phyloP scores from a whole-genome alignment of 2,888 invertebrate genomes.

The Gari tellinella region DNA sequence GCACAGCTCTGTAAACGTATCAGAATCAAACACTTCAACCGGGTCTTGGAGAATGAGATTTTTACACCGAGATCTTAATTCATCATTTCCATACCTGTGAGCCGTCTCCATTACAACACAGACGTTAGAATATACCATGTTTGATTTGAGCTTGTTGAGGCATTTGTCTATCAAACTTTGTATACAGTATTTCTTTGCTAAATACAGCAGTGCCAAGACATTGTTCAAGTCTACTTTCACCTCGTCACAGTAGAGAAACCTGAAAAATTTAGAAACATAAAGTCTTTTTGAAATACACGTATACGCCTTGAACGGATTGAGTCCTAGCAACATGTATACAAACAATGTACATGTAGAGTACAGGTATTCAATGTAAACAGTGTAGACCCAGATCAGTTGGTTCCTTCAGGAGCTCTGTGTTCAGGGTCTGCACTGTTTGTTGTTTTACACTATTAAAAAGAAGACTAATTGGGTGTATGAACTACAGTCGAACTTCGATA shows the following conservation, averaged over 20 bases:
- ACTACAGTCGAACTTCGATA: too few species aligned
- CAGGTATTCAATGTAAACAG: too few species aligned
- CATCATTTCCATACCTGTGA: slow-evolving; percentile 49
- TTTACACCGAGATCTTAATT: slow-evolving; percentile 53
- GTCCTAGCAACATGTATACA: too few species aligned
- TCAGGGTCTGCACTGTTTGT: too few species aligned
- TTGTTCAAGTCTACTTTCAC: slow-evolving; percentile 43
- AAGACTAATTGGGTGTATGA: too few species aligned
- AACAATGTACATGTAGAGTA: too few species aligned
- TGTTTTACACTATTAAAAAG: too few species aligned
- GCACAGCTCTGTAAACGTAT: slow-evolving; percentile 56
- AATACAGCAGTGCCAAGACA: slow-evolving; percentile 48
- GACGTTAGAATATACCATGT: slow-evolving; percentile 59
- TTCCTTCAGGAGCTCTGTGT: too few species aligned
- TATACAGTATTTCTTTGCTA: slow-evolving; percentile 61
- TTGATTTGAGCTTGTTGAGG: slow-evolving; percentile 48
- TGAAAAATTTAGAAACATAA: slow-evolving; percentile 25
- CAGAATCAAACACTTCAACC: slow-evolving; percentile 45
- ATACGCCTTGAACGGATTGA: too few species aligned
- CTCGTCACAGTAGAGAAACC: slow-evolving; percentile 52
- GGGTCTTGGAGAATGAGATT: slow-evolving; percentile 53
- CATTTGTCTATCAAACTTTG: slow-evolving; percentile 59
- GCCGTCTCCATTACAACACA: slow-evolving; percentile 61
- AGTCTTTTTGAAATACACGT: too few species aligned
- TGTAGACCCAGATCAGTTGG: too few species aligned